A percentile compares a stretch with the other conserved stretches of the same genome.
Evolutionary conservation across 2,113 vertebrate genomes (phyloP).

Genomic region (Pollimyrus isidori): DNA sequence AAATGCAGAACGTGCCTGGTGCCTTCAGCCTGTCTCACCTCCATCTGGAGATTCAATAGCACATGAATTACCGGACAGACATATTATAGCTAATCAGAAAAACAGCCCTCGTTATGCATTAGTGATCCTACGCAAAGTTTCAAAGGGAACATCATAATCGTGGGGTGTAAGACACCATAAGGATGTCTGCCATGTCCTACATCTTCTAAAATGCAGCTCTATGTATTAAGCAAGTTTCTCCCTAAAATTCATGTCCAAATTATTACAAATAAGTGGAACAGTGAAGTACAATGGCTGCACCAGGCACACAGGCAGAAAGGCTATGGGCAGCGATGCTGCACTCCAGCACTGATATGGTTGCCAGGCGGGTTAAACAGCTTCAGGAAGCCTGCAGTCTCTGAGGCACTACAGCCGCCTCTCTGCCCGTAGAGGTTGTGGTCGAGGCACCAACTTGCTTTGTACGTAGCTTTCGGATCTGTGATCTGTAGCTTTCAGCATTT

Average conservation of each 20-base stretch:
- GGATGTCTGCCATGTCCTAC: not conserved
- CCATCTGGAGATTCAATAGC: not conserved
- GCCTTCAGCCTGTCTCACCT: not conserved
- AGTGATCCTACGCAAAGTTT: not conserved
- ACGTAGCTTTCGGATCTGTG: not conserved
- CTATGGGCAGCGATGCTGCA: not conserved
- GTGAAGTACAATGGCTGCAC: not conserved
- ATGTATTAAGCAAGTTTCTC: not conserved
- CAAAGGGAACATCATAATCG: not conserved
- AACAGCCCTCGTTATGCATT: not conserved
- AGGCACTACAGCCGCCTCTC: not conserved
- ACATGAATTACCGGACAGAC: not conserved
- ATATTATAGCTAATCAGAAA: not conserved
- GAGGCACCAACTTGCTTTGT: not conserved
- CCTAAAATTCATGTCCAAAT: not conserved
- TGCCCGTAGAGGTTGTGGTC: not conserved
- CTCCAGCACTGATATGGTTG: not conserved
- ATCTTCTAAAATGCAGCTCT: not conserved
- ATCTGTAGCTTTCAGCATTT: conserved; percentile 8
- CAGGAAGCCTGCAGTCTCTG: not conserved
- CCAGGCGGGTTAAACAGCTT: not conserved
- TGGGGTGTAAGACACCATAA: not conserved
- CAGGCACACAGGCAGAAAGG: not conserved
- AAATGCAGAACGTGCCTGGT: not conserved
- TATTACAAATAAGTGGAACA: not conserved